These are phyloP conservation scores for Carcharodon carcharias DNA, from an alignment of 2,797 vertebrate genomes.

Conservation along the genomic window DNA sequence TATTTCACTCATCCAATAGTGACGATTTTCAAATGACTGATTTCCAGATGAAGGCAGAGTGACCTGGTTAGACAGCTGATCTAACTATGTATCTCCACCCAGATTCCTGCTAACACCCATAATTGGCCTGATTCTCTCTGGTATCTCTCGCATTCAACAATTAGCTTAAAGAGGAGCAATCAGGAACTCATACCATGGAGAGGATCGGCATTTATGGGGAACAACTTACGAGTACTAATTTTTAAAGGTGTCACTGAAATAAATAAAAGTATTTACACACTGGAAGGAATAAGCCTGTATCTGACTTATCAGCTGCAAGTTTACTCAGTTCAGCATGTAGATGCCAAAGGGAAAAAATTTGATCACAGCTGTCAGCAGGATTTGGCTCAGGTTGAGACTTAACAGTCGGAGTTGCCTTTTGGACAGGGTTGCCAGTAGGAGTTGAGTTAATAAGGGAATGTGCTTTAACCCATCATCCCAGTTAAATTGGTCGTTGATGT, in stretches of 20 bases:
- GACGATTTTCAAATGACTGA: neutral
- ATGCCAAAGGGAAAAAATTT: neutral
- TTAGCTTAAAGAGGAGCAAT: neutral
- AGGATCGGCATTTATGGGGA: neutral
- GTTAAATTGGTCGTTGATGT: neutral
- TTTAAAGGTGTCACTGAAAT: neutral
- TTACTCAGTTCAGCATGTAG: neutral
- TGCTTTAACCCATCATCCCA: neutral
- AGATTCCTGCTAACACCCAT: neutral
- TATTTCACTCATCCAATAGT: neutral
- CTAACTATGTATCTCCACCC: neutral
- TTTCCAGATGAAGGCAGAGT: neutral
- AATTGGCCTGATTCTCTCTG: neutral
- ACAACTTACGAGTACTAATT: neutral
- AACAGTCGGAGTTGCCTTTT: neutral
- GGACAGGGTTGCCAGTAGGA: neutral
- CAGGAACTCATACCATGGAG: neutral
- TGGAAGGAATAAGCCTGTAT: neutral
- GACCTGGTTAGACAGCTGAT: neutral
- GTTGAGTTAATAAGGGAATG: neutral
- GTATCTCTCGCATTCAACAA: neutral
- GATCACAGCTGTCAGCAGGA: neutral
- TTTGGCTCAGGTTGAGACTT: neutral
- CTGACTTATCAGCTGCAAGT: neutral
- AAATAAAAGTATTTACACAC: neutral